Evolutionary conservation across 53 echinoderm and acorn worm genomes (phyloP), one percentile per base, ranked within the genome.

Genomic region (Luidia sarsii): DNA sequence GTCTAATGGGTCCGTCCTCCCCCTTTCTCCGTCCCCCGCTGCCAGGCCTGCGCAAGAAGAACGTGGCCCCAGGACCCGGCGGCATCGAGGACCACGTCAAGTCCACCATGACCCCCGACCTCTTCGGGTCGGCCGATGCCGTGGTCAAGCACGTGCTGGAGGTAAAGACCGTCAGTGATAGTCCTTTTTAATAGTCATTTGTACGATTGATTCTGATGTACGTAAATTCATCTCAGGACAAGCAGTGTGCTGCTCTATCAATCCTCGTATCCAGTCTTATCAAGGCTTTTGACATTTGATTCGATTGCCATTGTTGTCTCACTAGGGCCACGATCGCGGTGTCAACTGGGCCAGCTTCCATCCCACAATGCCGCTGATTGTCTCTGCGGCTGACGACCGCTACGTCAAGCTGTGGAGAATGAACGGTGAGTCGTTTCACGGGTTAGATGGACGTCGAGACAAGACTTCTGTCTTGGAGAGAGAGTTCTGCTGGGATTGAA

Each of bases 281-380:
- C 36, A 14, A 27, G 30, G 29, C 15, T 62, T 6, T 36, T 15
- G 39, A 28, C 38, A 9, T 67, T 19, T 80, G 1, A 1, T n/a
- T n/a, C n/a, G n/a, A n/a, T n/a, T n/a, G 21, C 19, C 30, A 51
- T 55, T 38, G 8, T 27, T 83, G 25, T 0, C 22, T n/a, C n/a
- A n/a, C n/a, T n/a, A 99, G 99, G 99, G 99, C 50, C 99, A 99
- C 49, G 99, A 99, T 39, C 86, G 99, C 67, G 99, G 99, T 16
- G 99, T 99, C 35, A 99, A 99, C 83, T 99, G 99, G 99, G 99
- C 91, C 18, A 83, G 89, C 19, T 99, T 99, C 70, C 99, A 99
- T 87, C 99, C 99, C 49, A 91, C 99, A 22, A 99, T 99, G 99
- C 99, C 99, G 6, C 49, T 99, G 72, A 99, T 99, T 51, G 82